These are phyloP conservation scores for Notocelia uddmanniana DNA, from an alignment of 2,888 invertebrate species.

Conservation along the genomic window DNA sequence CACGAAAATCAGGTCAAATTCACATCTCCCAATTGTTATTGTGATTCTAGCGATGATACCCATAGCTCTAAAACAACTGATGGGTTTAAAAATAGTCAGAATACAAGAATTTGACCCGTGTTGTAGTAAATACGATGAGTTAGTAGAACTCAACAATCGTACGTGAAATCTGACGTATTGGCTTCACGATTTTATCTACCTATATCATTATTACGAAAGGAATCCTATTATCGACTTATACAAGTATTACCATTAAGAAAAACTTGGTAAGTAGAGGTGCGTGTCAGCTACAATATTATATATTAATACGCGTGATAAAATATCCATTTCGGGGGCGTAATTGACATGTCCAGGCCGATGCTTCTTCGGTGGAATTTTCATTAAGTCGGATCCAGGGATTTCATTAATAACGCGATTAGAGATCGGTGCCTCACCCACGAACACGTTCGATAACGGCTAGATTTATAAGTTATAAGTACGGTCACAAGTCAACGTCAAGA, in stretches of 20 bases:
- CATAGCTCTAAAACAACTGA: background rate
- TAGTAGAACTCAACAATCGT: no score
- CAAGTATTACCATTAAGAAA: background rate
- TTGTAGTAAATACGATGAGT: no score
- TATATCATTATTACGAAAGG: background rate
- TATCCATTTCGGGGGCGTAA: constrained; percentile 47
- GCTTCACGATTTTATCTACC: no score
- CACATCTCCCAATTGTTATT: no score
- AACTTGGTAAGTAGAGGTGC: constrained; percentile 6
- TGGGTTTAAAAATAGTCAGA: background rate
- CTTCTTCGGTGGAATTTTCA: constrained; percentile 56
- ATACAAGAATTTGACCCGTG: no score
- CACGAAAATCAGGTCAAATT: no score
- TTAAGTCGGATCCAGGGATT: constrained; percentile 53
- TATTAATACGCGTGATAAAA: constrained; percentile 46
- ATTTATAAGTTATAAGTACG: background rate
- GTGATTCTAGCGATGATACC: background rate
- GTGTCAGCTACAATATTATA: constrained; percentile 15
- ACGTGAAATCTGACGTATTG: no score
- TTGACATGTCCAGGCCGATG: constrained; percentile 45
- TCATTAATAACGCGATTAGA: constrained; percentile 59
- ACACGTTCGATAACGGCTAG: constrained; percentile 28
- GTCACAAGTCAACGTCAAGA: background rate
- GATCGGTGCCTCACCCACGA: constrained; percentile 26
- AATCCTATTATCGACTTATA: constrained; percentile 5